Percentiles rank a stretch among this genome's conserved stretches.
Evolutionary conservation across 2,888 invertebrate genomes (phyloP).

Genomic region (Ornithoptera alexandrae): DNA sequence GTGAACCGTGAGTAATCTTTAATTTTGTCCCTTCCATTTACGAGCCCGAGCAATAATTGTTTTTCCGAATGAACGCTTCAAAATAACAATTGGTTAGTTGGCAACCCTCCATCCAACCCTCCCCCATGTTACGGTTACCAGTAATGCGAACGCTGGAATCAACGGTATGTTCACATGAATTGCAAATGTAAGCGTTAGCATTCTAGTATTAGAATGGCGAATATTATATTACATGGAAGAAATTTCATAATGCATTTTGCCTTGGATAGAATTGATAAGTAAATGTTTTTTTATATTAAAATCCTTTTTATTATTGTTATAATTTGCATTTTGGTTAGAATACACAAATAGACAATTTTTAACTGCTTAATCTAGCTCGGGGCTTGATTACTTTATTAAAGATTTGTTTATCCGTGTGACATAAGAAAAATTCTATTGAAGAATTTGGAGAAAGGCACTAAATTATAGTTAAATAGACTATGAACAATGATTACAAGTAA

Average conservation of each 20-base stretch:
- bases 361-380: too few species aligned
- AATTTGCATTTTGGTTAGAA: neutral
- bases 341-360: neutral
- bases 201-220: conserved; percentile 11
- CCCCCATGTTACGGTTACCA: conserved; percentile 31
- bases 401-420: too few species aligned
- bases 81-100: conserved; percentile 75
- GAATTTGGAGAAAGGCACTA: too few species aligned
- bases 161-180: conserved; percentile 30
- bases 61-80: conserved; percentile 75
- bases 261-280: neutral
- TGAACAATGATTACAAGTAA: neutral
- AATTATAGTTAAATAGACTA: neutral
- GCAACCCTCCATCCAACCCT: conserved; percentile 52
- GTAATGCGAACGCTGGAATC: conserved; percentile 35
- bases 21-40: conserved; percentile 67
- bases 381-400: too few species aligned
- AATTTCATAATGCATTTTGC: conserved; percentile 13
- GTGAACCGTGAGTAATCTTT: conserved; percentile 65
- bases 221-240: conserved; percentile 8
- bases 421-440: too few species aligned
- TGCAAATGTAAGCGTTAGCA: conserved; percentile 30
- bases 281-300: neutral
- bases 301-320: neutral
- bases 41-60: conserved; percentile 61